Base-by-base conservation (phyloP, 2,113 vertebrate genomes). In the Microtus richardsoni region DNA sequence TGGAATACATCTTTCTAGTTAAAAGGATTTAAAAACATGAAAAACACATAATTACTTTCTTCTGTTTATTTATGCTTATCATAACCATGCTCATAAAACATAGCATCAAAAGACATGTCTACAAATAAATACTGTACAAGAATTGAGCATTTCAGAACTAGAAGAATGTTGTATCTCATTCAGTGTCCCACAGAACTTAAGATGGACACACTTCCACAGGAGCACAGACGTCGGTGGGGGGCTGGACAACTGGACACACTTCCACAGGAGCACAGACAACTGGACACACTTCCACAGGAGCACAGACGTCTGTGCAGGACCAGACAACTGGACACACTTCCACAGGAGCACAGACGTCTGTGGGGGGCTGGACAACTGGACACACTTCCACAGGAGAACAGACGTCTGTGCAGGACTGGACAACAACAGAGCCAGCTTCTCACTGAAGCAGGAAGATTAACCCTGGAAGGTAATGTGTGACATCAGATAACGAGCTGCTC, bases 1-100 rank as follows among this genome's bases (percentile, higher is more conserved):
- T 99, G 99, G 98, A 99, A 99, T 88, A 99, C 99, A 98, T 99
- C 99, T 99, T 99, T 99, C 99, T 99, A 98, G 95, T 92, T 62
- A 97, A 98, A 98, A 98, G 49, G 88, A 49, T 92, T 75, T 47
- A 96, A 96, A 97, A 97, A 80, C 95, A 93, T 75, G 4, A 90
- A 85, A 95, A 86, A 47, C 21, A 85, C 13, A 66, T 9, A 70
- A 70, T 93, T 97, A 91, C n/a, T 96, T 88, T 88, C 41, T 89
- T 88, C 36, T 83, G 28, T 28, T 36, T 58, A 68, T 66, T 91
- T 93, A 89, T 84, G 93, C 44, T 95, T 71, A 54, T 28, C 60
- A 93, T 41, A 93, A 88, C 33, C 74, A 83, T 91, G 21, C 78
- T 96, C 74, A 79, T 47, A 74, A 95, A 93, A 88, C 33, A 92